phyloP scores from a whole-genome alignment of 2,888 invertebrate genomes.

The Brenthis hecate region DNA sequence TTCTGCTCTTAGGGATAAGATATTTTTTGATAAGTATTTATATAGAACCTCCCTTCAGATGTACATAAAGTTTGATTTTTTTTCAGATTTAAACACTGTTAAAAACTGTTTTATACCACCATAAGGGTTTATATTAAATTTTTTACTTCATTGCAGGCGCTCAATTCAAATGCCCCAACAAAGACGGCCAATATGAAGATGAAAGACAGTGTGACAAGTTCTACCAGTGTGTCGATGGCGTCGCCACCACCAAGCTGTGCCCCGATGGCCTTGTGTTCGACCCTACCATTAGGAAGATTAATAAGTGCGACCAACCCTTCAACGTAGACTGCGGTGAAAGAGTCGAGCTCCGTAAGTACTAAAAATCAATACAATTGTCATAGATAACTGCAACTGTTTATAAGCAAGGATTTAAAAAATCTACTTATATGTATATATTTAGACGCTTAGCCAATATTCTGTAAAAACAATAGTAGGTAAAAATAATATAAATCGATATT shows the following conservation, averaged over 20 bases:
- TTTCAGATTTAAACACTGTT: not conserved
- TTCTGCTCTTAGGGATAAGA: too few relatives aligned
- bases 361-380: not conserved
- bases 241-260: constrained; percentile 88
- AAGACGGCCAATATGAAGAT: constrained; percentile 92
- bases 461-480: too few relatives aligned
- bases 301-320: constrained; percentile 96
- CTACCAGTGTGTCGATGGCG: constrained; percentile 89
- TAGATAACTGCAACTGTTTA: too few relatives aligned
- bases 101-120: not conserved
- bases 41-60: too few relatives aligned
- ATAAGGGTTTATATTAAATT: not conserved
- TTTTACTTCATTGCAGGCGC: constrained; percentile 68
- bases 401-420: too few relatives aligned
- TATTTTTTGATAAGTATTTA: too few relatives aligned
- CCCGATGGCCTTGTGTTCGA: constrained; percentile 95
- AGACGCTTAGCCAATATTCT: too few relatives aligned
- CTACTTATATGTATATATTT: too few relatives aligned
- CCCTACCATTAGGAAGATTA: constrained; percentile 90
- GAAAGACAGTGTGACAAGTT: constrained; percentile 92
- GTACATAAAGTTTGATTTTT: too few relatives aligned
- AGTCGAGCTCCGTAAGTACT: constrained; percentile 91
- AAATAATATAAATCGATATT: too few relatives aligned
- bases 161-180: constrained; percentile 88
- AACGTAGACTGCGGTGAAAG: constrained; percentile 95